Percentiles rank a stretch among this genome's conserved stretches.
phyloP scores from a whole-genome alignment of 2,888 invertebrate species.

The Amblyjoppa fuscipennis region DNA sequence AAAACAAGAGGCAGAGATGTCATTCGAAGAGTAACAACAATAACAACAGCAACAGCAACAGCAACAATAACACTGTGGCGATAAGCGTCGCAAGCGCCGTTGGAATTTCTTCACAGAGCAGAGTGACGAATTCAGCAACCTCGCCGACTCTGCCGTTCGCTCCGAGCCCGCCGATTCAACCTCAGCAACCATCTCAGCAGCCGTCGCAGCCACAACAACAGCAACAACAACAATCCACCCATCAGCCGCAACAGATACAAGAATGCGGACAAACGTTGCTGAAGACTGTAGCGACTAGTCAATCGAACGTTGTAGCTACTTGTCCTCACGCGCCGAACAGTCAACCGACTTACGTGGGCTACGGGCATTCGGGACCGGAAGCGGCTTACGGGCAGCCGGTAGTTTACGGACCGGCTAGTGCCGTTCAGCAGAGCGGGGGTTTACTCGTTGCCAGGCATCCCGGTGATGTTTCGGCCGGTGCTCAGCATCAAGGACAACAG shows the following conservation, averaged over 20 bases:
- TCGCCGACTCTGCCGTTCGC: slow-evolving; percentile 82
- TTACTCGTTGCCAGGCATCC: slow-evolving; percentile 64
- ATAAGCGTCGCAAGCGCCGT: slow-evolving; percentile 15
- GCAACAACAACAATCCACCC: slow-evolving; percentile 46
- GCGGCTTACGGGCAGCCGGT: slow-evolving; percentile 65
- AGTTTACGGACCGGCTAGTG: slow-evolving; percentile 57
- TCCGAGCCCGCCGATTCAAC: slow-evolving; percentile 73
- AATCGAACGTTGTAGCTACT: slow-evolving; percentile 64
- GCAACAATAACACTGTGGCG: slow-evolving; percentile 14
- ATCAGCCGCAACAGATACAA: slow-evolving; percentile 64
- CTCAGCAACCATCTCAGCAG: slow-evolving; percentile 63
- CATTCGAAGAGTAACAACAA: slow-evolving; percentile 65
- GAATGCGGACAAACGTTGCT: slow-evolving; percentile 78
- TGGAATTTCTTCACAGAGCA: slow-evolving; percentile 40
- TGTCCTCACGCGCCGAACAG: slow-evolving; percentile 77
- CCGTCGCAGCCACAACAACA: slow-evolving; percentile 51
- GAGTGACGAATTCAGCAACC: slow-evolving; percentile 80
- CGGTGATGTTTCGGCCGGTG: slow-evolving; percentile 45
- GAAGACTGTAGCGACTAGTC: slow-evolving; percentile 77
- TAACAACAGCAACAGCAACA: slow-evolving; percentile 17
- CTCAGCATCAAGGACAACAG: slow-evolving; percentile 57
- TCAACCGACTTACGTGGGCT: slow-evolving; percentile 72
- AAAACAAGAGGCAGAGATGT: slow-evolving; percentile 71
- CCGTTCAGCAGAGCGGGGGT: slow-evolving; percentile 57
- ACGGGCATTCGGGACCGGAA: slow-evolving; percentile 60